Base-by-base conservation (phyloP, 2,113 vertebrate genomes). In the Casuarius casuarius region DNA sequence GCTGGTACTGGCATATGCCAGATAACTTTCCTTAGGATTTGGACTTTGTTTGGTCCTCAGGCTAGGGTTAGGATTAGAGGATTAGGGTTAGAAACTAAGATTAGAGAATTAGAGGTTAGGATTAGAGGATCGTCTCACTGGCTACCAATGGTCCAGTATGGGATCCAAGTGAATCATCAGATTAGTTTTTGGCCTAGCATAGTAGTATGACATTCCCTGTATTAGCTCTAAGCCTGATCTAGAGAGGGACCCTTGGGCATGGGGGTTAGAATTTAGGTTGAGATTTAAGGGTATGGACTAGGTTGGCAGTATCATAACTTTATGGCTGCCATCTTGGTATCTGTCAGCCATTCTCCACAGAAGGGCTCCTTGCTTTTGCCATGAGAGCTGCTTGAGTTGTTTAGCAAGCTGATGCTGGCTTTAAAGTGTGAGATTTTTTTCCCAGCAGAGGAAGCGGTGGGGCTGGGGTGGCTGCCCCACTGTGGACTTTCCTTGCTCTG, bases 391-490 rank as follows among this genome's bases (percentile, higher is more conserved):
- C 1, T 0, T 52, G 56, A 77, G 44, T 74, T 77, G 16, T 89
- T 71, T 49, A 51, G 31, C 70, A 1, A 51, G 52, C 51, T 52
- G 16, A 8, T 89, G 17, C 22, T 85, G 62, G 63, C 48, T 86
- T 70, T 92, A 70, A 31, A 38, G 28, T 80, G 65, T 93, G 61
- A 70, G 65, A 72, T 75, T 76, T 81, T 54, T 56, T 21, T 35
- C 70, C 71, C 56, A 83, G 10, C 51, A 40, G 26, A 66, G 49
- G 22, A 83, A 52, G 85, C 52, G 51, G 29, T 59, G 20, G 28
- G 21, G 8, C 46, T 81, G 29, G 70, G 23, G 54, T 80, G 68
- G 49, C 68, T 49, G 31, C 14, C 0, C 0, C 14, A 20, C 61
- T 85, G 67, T 58, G 35, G 33, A 26, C 52, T 31, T 92, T 73